Evolutionary conservation across 2,113 vertebrate genomes (phyloP).

Genomic region (Solea senegalensis): DNA sequence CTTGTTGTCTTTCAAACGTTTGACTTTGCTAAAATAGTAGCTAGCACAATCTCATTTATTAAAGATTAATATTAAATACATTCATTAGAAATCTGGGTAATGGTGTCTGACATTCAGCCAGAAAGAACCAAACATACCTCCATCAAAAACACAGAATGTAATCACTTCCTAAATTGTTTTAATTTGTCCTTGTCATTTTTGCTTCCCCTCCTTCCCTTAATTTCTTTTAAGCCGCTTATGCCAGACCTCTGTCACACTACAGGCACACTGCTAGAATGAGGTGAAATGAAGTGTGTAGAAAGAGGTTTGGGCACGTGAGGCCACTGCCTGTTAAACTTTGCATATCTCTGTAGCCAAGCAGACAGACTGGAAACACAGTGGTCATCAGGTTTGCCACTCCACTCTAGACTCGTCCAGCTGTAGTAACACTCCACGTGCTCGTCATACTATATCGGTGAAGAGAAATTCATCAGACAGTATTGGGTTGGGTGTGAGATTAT

Average conservation of each 20-base stretch:
- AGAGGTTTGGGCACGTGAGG: slow-evolving; percentile 49
- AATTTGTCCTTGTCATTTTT: not conserved
- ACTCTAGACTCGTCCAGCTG: slow-evolving; percentile 32
- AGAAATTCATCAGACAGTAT: slow-evolving; percentile 49
- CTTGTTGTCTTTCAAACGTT: not conserved
- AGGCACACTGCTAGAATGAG: slow-evolving; percentile 46
- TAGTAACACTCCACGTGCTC: slow-evolving; percentile 43
- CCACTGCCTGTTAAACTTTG: slow-evolving; percentile 62
- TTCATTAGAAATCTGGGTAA: no score
- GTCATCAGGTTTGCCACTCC: slow-evolving; percentile 14
- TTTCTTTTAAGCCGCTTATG: slow-evolving; percentile 58
- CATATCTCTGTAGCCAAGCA: slow-evolving; percentile 45
- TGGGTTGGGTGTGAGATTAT: slow-evolving; percentile 67
- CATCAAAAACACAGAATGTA: slow-evolving; percentile 15
- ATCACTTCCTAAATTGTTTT: slow-evolving; percentile 31
- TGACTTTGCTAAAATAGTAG: no score
- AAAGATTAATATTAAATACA: no score
- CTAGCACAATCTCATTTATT: no score
- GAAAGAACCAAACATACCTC: no score
- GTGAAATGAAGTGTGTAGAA: slow-evolving; percentile 60
- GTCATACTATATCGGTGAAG: slow-evolving; percentile 57
- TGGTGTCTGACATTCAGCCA: no score
- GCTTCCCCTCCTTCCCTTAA: slow-evolving; percentile 20
- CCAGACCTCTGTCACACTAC: slow-evolving; percentile 29
- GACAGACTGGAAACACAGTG: slow-evolving; percentile 35